These are phyloP conservation scores for Styela clava DNA, from an alignment of 23 tunicate species.

Conservation along the genomic window DNA sequence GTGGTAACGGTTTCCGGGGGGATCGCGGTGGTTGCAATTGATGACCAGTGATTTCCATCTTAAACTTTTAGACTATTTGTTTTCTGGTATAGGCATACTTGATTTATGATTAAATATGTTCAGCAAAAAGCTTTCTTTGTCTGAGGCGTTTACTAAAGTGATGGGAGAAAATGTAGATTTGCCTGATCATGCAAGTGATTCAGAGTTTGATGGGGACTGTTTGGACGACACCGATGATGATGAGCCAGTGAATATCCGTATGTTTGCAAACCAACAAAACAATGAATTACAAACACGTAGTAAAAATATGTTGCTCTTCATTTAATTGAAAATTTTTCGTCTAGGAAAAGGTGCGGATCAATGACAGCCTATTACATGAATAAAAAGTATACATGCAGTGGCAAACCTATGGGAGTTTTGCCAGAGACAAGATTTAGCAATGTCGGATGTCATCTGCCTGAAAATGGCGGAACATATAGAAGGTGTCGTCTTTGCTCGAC, in stretches of 20 bases:
- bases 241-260: background rate
- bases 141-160: no score
- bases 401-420: background rate
- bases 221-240: background rate
- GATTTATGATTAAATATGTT: no score
- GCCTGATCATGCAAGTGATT: background rate
- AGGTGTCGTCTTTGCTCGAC: constrained; percentile 25
- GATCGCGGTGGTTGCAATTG: no score
- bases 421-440: background rate
- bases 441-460: constrained; percentile 12
- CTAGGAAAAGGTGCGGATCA: background rate
- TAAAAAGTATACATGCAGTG: background rate
- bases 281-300: background rate
- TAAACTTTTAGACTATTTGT: no score
- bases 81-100: no score
- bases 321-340: background rate
- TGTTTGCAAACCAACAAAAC: background rate
- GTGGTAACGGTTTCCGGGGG: no score
- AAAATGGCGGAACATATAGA: background rate
- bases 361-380: background rate
- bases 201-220: background rate
- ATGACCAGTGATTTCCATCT: no score
- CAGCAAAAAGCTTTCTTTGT: no score
- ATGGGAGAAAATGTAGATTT: background rate
- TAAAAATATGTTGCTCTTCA: background rate